phyloP scores from a whole-genome alignment of 2,888 invertebrate species.

The Rugalucina vietnamica region DNA sequence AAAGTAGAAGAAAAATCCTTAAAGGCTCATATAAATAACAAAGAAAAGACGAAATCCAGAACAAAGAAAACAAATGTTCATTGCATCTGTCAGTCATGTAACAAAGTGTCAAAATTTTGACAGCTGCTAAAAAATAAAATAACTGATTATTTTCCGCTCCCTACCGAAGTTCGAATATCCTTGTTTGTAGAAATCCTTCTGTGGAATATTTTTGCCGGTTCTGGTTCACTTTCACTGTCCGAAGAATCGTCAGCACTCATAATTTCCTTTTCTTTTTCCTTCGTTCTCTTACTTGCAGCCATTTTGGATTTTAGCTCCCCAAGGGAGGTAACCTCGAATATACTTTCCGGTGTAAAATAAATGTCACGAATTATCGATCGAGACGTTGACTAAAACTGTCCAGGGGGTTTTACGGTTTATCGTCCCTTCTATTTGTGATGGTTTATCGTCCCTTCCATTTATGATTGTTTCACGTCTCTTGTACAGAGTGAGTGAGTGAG shows the following conservation, averaged over 20 bases:
- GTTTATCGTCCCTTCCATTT: no score
- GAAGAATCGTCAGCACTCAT: conserved; percentile 87
- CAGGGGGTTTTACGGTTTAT: neutral
- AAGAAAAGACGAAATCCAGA: no score
- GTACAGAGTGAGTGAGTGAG: no score
- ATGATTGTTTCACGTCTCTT: no score
- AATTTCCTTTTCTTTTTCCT: conserved; percentile 66
- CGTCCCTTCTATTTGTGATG: neutral
- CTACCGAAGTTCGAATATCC: conserved; percentile 92
- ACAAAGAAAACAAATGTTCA: no score
- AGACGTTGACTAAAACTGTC: neutral
- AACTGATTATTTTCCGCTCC: conserved; percentile 76
- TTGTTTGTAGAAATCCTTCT: conserved; percentile 93
- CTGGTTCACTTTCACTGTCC: conserved; percentile 93
- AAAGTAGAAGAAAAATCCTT: no score
- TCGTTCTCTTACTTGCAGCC: conserved; percentile 70
- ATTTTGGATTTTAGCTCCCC: conserved; percentile 61
- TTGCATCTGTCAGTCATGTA: no score
- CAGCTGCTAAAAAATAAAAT: no score
- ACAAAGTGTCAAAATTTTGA: no score
- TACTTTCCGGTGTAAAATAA: conserved; percentile 9
- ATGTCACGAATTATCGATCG: neutral
- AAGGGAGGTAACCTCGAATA: conserved; percentile 43
- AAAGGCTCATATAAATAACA: no score
- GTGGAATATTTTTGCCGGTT: conserved; percentile 90